Base-by-base conservation (phyloP, 2,888 invertebrate genomes). In the Cephus nigrinus region DNA sequence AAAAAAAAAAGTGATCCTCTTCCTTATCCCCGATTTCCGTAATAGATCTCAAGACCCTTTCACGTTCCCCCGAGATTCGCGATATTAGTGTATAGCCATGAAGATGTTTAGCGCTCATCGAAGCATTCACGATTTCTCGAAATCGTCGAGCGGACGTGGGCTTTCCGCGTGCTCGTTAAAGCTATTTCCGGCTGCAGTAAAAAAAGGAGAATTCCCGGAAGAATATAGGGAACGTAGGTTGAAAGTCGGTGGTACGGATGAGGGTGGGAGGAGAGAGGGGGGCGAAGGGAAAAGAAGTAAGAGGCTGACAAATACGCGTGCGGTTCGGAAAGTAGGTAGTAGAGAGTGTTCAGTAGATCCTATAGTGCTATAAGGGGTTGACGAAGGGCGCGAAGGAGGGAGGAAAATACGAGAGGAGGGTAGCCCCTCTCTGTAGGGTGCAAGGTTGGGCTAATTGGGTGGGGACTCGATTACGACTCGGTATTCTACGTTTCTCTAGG, bases 381-480 rank as follows among this genome's bases (percentile, higher is more conserved):
- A 23, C 23, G 3, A 31, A 12, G 32, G 31, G 12, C 12, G 32
- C 9, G 23, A 71, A 12, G 32, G 31, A 31, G 71, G 31, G 71
- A 31, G 31, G 4, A 33, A 71, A 71, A 23, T 9, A 55, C 55
- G 5, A 55, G 23, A 55, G 23, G 9, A 15, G 55, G 55, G 9
- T 55, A 23, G 55, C 23, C 55, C 55, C 55, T 23, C 23, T 9
- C 55, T 55, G 75, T 77, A 78, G 84, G 83, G 84, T 82, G 86
- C 85, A 83, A 86, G 86, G 83, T 82, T 84, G 80, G 81, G 82
- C 88, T 90, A 90, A 90, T 90, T 90, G 90, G 85, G 83, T 84
- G 82, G 87, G 85, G 89, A 90, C 88, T 89, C 87, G 88, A 90
- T 89, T 89, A 88, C 88, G 85, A 85, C 31, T 71, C 79, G 80